Conservation (phyloP, 2,888 invertebrate species). For the Heliconius erato region DNA sequence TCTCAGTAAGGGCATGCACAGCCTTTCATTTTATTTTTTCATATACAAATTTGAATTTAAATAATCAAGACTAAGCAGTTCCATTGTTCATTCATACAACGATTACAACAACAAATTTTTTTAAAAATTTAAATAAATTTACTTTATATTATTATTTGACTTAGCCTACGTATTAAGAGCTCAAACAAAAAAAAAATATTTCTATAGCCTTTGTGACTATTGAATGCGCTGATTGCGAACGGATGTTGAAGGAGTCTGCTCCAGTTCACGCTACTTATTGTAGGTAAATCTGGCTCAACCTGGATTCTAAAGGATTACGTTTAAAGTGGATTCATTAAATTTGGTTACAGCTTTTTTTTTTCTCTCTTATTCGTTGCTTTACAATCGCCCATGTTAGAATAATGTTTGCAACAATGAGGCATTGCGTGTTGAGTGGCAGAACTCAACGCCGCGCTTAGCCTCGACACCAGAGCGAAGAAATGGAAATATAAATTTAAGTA, state of each 20-base stretch:
- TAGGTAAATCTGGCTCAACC: conserved; percentile 64
- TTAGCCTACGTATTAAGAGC: not conserved
- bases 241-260: conserved; percentile 64
- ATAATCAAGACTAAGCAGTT: not conserved
- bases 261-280: conserved; percentile 65
- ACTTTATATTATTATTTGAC: not conserved
- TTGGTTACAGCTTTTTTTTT: not conserved
- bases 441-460: too few species aligned
- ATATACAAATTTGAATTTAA: not conserved
- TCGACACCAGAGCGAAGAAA: too few species aligned
- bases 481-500: too few species aligned
- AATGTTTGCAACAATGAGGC: not conserved
- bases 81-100: not conserved
- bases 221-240: conserved; percentile 68
- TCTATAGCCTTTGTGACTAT: conserved; percentile 58
- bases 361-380: not conserved
- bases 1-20: conserved; percentile 23
- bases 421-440: too few species aligned
- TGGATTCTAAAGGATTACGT: conserved; percentile 50
- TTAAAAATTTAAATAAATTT: not conserved
- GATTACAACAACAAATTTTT: not conserved
- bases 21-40: not conserved
- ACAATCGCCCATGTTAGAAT: not conserved
- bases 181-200: not conserved
- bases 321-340: conserved; percentile 34